Evolutionary conservation across 2,797 vertebrate genomes (phyloP).

Genomic region (Potorous gilbertii): DNA sequence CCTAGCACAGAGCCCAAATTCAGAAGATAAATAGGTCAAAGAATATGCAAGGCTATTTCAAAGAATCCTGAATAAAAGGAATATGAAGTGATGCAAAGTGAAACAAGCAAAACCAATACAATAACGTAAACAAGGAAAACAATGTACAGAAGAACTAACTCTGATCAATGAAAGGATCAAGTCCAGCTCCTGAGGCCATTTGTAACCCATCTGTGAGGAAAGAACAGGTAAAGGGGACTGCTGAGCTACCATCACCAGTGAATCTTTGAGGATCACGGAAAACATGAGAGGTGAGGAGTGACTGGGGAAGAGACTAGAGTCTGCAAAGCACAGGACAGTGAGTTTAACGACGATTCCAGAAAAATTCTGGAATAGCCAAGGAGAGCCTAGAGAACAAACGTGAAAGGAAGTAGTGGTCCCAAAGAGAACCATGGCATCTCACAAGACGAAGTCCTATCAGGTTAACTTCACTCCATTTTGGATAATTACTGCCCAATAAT

Average conservation of each 20-base stretch:
- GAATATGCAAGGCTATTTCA: neutral
- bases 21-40: neutral
- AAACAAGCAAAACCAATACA: neutral
- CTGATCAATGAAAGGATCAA: neutral
- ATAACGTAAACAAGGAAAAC: neutral
- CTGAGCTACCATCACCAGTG: neutral
- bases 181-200: neutral
- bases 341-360: neutral
- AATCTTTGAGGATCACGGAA: neutral
- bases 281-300: neutral
- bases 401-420: neutral
- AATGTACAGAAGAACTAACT: neutral
- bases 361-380: neutral
- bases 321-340: neutral
- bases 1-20: neutral
- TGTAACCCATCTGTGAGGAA: neutral
- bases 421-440: neutral
- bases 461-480: neutral
- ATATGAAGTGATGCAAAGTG: neutral
- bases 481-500: neutral
- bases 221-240: neutral
- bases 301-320: neutral
- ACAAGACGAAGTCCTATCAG: neutral
- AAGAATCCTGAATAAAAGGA: neutral
- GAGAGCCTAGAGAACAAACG: neutral